Evolutionary conservation across 2,113 vertebrate species (phyloP).

Genomic region (Melanerpes aurifrons): DNA sequence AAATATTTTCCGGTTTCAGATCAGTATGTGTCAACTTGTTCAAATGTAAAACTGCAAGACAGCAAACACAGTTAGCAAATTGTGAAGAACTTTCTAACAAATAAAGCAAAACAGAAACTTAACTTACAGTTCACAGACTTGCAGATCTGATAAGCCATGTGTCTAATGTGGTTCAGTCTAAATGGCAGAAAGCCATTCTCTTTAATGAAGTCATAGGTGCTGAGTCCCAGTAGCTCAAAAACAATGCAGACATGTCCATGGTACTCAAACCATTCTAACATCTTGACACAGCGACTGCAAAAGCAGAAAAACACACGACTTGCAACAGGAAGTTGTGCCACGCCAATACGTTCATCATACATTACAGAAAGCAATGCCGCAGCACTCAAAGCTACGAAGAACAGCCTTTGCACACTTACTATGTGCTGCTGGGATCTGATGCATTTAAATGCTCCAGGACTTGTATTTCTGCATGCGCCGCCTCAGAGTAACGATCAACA

Average conservation of each 20-base stretch:
- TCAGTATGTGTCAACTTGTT: conserved; percentile 93
- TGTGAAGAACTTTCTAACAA: not conserved
- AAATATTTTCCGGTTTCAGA: conserved; percentile 92
- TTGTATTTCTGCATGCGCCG: conserved; percentile 86
- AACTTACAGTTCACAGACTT: conserved; percentile 88
- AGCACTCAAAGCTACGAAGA: not conserved
- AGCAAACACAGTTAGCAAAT: not conserved
- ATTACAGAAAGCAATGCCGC: rapidly evolving
- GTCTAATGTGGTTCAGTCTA: conserved; percentile 84
- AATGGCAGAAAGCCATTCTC: conserved; percentile 91
- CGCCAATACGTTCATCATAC: rapidly evolving
- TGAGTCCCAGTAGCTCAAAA: conserved; percentile 90
- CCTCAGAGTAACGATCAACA: conserved; percentile 84
- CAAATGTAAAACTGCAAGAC: conserved; percentile 84
- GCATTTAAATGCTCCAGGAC: conserved; percentile 85
- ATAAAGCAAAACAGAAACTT: not conserved
- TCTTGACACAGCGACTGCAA: conserved; percentile 84
- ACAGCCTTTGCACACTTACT: conserved; percentile 49
- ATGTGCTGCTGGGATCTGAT: conserved; percentile 74
- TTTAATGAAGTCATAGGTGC: conserved; percentile 92
- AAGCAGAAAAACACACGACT: not conserved
- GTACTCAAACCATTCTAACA: conserved; percentile 91
- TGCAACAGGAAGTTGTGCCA: not conserved
- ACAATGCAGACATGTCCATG: conserved; percentile 86
- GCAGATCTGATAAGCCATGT: conserved; percentile 89